Percentiles rank a stretch among this genome's conserved stretches.
Conservation (phyloP, 2,888 invertebrate genomes). For the Sphinx pinastri region DNA sequence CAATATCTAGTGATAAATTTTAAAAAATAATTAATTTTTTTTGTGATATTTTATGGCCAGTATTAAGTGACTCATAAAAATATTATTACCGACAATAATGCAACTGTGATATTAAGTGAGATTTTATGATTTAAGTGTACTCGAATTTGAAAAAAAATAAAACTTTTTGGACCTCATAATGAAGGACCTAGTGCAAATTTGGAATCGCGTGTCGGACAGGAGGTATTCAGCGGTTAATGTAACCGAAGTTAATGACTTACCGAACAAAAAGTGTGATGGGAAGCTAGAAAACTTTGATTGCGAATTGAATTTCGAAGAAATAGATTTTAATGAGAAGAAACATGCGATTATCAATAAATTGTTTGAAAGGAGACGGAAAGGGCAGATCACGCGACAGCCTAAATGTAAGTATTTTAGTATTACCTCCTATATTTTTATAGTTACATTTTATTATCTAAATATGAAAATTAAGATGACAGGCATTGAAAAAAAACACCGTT, state of each 20-base stretch:
- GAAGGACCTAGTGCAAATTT: conserved; percentile 86
- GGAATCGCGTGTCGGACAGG: conserved; percentile 79
- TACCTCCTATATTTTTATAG: not conserved
- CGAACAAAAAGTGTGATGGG: conserved; percentile 51
- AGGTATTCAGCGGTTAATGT: conserved; percentile 76
- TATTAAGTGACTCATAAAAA: not conserved
- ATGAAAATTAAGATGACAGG: too few species aligned
- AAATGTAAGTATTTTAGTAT: conserved; percentile 68
- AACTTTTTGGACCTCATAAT: conserved; percentile 56
- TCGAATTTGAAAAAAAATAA: not conserved
- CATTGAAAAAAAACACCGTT: too few species aligned
- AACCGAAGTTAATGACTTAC: conserved; percentile 61
- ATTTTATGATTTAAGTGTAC: not conserved
- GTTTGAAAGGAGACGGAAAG: conserved; percentile 65
- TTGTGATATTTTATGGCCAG: too few species aligned
- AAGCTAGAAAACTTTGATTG: conserved; percentile 61
- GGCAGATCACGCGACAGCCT: conserved; percentile 64
- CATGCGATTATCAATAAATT: conserved; percentile 72
- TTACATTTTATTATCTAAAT: too few species aligned
- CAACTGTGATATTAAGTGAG: not conserved
- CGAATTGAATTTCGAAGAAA: conserved; percentile 68
- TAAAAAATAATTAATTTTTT: too few species aligned
- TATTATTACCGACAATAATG: too few species aligned
- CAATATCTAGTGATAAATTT: not conserved
- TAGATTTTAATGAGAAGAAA: conserved; percentile 65